Evolutionary conservation across 1,140 invertebrate genomes (phyloP).

Genomic region (Cardiocondyla obscurior): DNA sequence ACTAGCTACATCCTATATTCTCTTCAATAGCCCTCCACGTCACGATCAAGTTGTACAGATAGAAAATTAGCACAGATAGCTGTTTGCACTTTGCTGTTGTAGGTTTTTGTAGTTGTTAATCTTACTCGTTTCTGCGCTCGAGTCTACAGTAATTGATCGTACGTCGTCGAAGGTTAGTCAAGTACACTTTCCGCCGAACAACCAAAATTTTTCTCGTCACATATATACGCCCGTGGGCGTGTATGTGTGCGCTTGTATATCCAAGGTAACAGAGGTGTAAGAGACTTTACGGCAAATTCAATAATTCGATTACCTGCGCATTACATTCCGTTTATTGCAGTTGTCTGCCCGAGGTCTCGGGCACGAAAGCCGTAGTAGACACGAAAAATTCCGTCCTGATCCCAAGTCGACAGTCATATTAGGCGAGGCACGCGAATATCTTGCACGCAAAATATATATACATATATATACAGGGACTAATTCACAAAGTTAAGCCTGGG

Average conservation of each 20-base stretch:
- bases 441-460: slow-evolving; percentile 63
- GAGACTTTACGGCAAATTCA: background rate
- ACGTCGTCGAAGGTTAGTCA: background rate
- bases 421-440: slow-evolving; percentile 63
- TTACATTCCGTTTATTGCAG: background rate
- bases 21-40: background rate
- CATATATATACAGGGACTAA: slow-evolving; percentile 70
- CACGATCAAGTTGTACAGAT: slow-evolving; percentile 50
- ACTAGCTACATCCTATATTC: slow-evolving; percentile 38
- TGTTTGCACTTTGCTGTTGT: slow-evolving; percentile 45
- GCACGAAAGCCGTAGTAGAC: background rate
- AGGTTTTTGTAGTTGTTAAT: slow-evolving; percentile 14
- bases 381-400: slow-evolving; percentile 29
- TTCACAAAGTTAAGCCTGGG: slow-evolving; percentile 83
- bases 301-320: background rate
- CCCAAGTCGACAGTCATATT: slow-evolving; percentile 67
- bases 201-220: background rate
- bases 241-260: background rate
- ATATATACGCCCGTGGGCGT: background rate
- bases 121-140: slow-evolving; percentile 7
- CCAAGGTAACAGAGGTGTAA: background rate
- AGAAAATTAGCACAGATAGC: slow-evolving; percentile 33
- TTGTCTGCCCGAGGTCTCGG: background rate
- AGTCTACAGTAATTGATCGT: slow-evolving; percentile 2
- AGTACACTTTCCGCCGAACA: background rate